A percentile compares a stretch with the other conserved stretches of the same genome.
Evolutionary conservation across 2,113 vertebrate genomes (phyloP).

Genomic region (Monarcha castaneiventris): DNA sequence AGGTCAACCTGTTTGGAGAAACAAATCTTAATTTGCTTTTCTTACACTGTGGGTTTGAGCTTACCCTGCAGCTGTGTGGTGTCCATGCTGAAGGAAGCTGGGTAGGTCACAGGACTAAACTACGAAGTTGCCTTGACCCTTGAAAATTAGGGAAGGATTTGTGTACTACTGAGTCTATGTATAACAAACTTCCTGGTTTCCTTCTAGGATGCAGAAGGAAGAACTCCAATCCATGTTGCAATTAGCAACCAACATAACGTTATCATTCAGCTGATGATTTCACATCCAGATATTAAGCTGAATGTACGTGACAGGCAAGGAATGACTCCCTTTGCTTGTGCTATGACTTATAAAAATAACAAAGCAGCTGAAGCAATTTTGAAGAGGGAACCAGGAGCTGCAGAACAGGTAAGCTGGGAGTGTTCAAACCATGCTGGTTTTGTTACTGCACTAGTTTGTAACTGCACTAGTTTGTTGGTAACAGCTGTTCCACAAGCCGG

Average conservation of each 20-base stretch:
- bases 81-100: not conserved
- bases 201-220: constrained; percentile 91
- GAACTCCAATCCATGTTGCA: constrained; percentile 91
- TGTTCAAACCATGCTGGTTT: not conserved
- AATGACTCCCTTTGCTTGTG: constrained; percentile 95
- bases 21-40: not conserved
- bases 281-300: constrained; percentile 91
- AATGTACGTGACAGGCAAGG: constrained; percentile 92
- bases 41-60: not conserved
- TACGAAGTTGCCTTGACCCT: not conserved
- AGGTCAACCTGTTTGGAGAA: not conserved
- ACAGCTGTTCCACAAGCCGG: not conserved
- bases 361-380: constrained; percentile 95
- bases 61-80: not conserved
- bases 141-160: not conserved
- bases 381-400: constrained; percentile 92
- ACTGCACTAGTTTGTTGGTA: not conserved
- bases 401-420: constrained; percentile 85
- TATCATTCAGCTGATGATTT: constrained; percentile 96
- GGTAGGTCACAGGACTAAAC: not conserved
- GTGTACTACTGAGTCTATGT: not conserved
- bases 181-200: not conserved
- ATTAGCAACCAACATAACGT: constrained; percentile 93
- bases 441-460: not conserved
- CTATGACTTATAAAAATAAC: constrained; percentile 98